Conservation (phyloP, 2,888 invertebrate species). For the Scaptomyza cyrtandrae region DNA sequence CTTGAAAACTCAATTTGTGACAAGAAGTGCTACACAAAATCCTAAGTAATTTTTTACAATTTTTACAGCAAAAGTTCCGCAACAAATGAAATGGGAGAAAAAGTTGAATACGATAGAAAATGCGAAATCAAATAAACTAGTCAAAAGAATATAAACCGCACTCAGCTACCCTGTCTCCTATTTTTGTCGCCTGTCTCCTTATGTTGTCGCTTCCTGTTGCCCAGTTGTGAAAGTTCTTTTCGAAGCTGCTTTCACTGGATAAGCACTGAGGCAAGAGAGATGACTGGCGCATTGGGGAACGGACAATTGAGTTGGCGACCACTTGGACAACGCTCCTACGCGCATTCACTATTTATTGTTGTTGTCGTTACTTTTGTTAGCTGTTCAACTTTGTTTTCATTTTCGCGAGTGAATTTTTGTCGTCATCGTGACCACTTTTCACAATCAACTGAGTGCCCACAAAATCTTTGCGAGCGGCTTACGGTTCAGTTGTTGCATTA, state of each 20-base stretch:
- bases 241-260: slow-evolving; percentile 23
- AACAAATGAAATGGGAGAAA: neutral
- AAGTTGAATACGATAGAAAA: neutral
- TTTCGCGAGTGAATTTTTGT: slow-evolving; percentile 72
- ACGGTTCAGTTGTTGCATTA: slow-evolving; percentile 33
- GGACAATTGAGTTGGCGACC: slow-evolving; percentile 23
- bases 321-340: slow-evolving; percentile 21
- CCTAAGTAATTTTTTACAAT: slow-evolving; percentile 58
- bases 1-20: slow-evolving; percentile 66
- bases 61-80: slow-evolving; percentile 10
- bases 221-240: slow-evolving; percentile 55
- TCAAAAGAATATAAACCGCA: slow-evolving; percentile 71
- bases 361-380: slow-evolving; percentile 4
- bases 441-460: slow-evolving; percentile 68
- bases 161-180: slow-evolving; percentile 21
- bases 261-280: neutral
- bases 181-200: neutral
- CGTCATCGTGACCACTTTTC: slow-evolving; percentile 76
- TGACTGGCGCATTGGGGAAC: slow-evolving; percentile 1
- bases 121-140: slow-evolving; percentile 73
- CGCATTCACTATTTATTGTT: slow-evolving; percentile 14
- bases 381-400: slow-evolving; percentile 72
- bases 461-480: slow-evolving; percentile 58
- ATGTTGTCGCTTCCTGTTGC: neutral
- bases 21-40: slow-evolving; percentile 54